phyloP scores from a whole-genome alignment of 92 coral and sea anemone species.

The Chrysogorgia sp. region DNA sequence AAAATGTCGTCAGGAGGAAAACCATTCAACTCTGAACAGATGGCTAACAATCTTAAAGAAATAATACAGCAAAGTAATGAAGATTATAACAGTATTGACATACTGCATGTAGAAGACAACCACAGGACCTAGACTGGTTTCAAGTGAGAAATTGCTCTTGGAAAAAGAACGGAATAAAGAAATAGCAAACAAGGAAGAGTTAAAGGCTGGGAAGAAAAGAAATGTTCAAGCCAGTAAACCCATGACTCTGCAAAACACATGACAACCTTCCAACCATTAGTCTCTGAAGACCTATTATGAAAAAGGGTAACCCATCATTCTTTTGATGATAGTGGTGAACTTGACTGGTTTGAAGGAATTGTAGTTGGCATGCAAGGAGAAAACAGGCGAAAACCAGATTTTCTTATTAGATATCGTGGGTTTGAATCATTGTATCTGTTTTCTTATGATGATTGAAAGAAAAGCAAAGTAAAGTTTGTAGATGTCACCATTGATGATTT shows the following conservation, averaged over 20 bases:
- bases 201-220: not conserved
- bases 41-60: no score
- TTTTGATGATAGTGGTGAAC: not conserved
- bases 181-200: not conserved
- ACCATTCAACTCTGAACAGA: no score
- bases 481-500: constrained; percentile 23
- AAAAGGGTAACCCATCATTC: constrained; percentile 40
- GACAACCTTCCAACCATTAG: constrained; percentile 8
- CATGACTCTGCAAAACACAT: not conserved
- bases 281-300: constrained; percentile 26
- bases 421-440: not conserved
- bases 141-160: not conserved
- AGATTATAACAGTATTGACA: no score
- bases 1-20: not conserved
- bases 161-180: not conserved
- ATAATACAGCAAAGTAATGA: no score
- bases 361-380: constrained; percentile 19
- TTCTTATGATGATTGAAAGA: constrained; percentile 19
- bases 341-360: constrained; percentile 14
- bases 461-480: constrained; percentile 16
- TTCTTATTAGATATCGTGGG: constrained; percentile 2
- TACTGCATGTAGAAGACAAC: not conserved
- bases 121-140: not conserved
- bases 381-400: constrained; percentile 30
- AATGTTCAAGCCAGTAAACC: no score